Conservation (phyloP, 2,797 vertebrate genomes). For the Liparis tanakae region DNA sequence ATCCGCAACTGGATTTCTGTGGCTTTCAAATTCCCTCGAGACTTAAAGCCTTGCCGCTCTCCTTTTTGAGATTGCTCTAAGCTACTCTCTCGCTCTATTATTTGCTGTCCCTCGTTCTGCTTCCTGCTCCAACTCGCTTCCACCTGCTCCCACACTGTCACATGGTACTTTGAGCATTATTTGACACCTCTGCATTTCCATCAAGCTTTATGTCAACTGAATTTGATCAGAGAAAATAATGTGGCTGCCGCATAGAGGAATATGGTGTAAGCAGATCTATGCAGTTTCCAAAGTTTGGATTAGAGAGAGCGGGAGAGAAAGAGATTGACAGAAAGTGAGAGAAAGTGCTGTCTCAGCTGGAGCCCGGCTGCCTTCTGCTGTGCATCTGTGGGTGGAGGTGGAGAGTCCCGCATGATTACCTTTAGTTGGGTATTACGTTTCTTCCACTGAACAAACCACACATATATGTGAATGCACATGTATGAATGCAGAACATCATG, state of each 20-base stretch:
- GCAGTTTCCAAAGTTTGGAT: slow-evolving; percentile 55
- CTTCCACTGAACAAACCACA: slow-evolving; percentile 38
- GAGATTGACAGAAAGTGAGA: slow-evolving; percentile 47
- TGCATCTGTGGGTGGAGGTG: slow-evolving; percentile 67
- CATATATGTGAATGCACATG: slow-evolving; percentile 24
- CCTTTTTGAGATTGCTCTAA: slow-evolving; percentile 75
- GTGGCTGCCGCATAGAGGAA: slow-evolving; percentile 32
- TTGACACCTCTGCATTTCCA: slow-evolving; percentile 61
- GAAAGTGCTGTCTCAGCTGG: slow-evolving; percentile 76
- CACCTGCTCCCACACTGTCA: slow-evolving; percentile 58
- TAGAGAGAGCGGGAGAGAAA: slow-evolving; percentile 32
- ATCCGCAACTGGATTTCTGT: slow-evolving; percentile 83
- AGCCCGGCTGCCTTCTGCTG: slow-evolving; percentile 69
- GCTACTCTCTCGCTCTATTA: slow-evolving; percentile 61
- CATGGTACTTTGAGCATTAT: slow-evolving; percentile 64
- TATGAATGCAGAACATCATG: slow-evolving; percentile 15
- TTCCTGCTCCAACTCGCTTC: slow-evolving; percentile 39
- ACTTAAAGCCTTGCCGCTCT: slow-evolving; percentile 77
- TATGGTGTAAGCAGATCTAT: slow-evolving; percentile 32
- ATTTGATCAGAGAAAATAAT: slow-evolving; percentile 58
- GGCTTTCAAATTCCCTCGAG: slow-evolving; percentile 79
- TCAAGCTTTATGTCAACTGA: slow-evolving; percentile 54
- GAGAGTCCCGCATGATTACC: slow-evolving; percentile 64
- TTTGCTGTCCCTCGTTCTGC: slow-evolving; percentile 54
- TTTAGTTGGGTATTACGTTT: slow-evolving; percentile 55